Conservation (phyloP, 2,888 invertebrate species). For the Tinea trinotella region DNA sequence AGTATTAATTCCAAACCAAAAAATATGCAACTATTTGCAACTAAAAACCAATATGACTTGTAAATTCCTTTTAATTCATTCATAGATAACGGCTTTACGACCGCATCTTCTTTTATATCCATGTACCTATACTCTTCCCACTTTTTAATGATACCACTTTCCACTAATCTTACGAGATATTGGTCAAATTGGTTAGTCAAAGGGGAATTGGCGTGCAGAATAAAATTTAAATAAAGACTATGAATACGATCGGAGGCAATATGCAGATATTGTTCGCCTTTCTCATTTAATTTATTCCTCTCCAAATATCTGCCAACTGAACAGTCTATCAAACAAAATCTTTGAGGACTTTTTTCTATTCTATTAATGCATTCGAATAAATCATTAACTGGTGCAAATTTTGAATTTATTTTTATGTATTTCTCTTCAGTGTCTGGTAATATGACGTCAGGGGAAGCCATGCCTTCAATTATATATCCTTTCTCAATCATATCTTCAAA, state of each 20-base stretch:
- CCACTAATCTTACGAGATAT: slow-evolving; percentile 41
- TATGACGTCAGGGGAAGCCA: slow-evolving; percentile 55
- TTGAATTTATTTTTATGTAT: slow-evolving; percentile 44
- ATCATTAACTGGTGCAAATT: slow-evolving; percentile 36
- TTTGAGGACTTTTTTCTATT: slow-evolving; percentile 40
- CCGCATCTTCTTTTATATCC: slow-evolving; percentile 47
- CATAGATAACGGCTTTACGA: slow-evolving; percentile 40
- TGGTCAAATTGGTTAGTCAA: slow-evolving; percentile 41
- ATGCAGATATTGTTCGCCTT: slow-evolving; percentile 56
- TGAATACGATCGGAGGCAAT: slow-evolving; percentile 53
- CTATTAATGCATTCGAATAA: slow-evolving; percentile 40
- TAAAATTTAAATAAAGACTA: slow-evolving; percentile 47
- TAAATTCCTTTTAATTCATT: slow-evolving; percentile 46
- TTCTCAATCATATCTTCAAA: slow-evolving; percentile 55
- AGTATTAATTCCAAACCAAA: slow-evolving; percentile 42
- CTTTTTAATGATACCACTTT: slow-evolving; percentile 54
- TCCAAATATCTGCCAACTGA: slow-evolving; percentile 46
- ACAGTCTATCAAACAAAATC: slow-evolving; percentile 59
- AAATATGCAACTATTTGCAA: slow-evolving; percentile 30
- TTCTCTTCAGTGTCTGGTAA: slow-evolving; percentile 50
- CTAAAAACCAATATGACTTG: slow-evolving; percentile 33
- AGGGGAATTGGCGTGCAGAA: slow-evolving; percentile 46
- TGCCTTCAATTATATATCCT: slow-evolving; percentile 51
- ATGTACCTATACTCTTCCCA: slow-evolving; percentile 56
- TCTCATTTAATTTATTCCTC: slow-evolving; percentile 43